Evolutionary conservation across 2,797 vertebrate genomes (phyloP).

Genomic region (Hyperoplus immaculatus): DNA sequence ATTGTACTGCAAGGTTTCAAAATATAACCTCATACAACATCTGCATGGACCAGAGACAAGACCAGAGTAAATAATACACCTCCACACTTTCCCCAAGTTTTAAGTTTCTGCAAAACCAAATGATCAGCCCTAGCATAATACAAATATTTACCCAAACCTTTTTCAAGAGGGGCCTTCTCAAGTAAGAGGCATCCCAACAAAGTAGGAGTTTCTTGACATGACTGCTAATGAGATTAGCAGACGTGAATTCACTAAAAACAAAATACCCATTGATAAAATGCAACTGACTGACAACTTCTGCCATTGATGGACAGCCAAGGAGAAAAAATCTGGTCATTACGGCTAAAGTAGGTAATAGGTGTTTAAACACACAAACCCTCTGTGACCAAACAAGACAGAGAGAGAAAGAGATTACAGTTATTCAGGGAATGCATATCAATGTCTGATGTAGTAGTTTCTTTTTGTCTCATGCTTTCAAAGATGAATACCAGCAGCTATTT

Average conservation of each 20-base stretch:
- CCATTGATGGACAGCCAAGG: background rate
- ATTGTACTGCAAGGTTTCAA: background rate
- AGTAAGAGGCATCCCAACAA: background rate
- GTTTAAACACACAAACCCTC: conserved; percentile 2
- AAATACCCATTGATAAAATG: background rate
- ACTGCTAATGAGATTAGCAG: background rate
- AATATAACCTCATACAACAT: background rate
- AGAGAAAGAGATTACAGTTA: background rate
- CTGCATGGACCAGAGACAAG: background rate
- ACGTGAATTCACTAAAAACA: background rate
- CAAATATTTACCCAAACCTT: conserved; percentile 21
- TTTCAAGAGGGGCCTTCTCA: background rate
- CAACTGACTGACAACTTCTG: background rate
- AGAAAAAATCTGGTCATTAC: background rate
- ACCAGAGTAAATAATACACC: background rate
- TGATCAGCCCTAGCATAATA: background rate
- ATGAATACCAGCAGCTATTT: background rate
- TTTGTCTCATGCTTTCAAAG: background rate
- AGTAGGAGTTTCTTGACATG: background rate
- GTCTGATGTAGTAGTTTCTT: background rate
- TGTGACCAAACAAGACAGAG: conserved; percentile 15
- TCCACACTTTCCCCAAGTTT: background rate
- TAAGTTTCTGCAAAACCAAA: conserved; percentile 12
- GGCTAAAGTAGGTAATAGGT: conserved; percentile 40
- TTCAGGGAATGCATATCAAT: background rate